Percentiles rank a stretch among this genome's conserved stretches.
These are phyloP conservation scores for Dasypolia templi DNA, from an alignment of 2,888 invertebrate species.

Conservation along the genomic window DNA sequence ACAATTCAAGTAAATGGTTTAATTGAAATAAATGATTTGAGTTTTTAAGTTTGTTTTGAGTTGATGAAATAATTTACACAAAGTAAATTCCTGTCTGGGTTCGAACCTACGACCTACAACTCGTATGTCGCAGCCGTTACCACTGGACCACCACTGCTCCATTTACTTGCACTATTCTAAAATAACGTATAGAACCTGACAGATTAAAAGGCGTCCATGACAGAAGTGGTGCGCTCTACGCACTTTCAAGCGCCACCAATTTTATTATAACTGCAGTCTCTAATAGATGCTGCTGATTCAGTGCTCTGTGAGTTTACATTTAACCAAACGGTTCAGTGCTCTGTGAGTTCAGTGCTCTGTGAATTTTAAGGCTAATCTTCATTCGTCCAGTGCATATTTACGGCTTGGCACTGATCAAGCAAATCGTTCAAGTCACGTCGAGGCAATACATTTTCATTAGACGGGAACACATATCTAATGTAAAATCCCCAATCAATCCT, in stretches of 20 bases:
- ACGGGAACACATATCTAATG: too few species aligned
- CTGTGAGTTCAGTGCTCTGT: neutral
- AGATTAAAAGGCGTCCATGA: neutral
- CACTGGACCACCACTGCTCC: too few species aligned
- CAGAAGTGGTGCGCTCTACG: neutral
- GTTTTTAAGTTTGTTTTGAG: too few species aligned
- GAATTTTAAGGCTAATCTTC: neutral
- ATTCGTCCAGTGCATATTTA: constrained; percentile 6
- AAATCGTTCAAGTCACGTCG: constrained; percentile 8
- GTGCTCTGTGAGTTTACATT: neutral
- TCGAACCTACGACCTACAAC: too few species aligned
- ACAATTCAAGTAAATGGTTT: too few species aligned
- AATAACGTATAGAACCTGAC: neutral
- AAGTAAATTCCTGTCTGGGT: too few species aligned
- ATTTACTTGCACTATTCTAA: neutral
- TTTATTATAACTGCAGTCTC: too few species aligned
- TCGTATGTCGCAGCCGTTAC: too few species aligned
- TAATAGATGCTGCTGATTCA: neutral
- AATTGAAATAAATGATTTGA: too few species aligned
- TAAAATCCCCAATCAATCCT: too few species aligned
- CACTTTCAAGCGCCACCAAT: neutral
- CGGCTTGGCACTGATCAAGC: neutral
- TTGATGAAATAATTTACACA: too few species aligned
- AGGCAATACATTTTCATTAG: constrained; percentile 39
- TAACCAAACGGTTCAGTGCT: too few species aligned